Percentiles rank a stretch among this genome's conserved stretches.
phyloP scores from a whole-genome alignment of 2,888 invertebrate species.

The Diplazon laetatorius region DNA sequence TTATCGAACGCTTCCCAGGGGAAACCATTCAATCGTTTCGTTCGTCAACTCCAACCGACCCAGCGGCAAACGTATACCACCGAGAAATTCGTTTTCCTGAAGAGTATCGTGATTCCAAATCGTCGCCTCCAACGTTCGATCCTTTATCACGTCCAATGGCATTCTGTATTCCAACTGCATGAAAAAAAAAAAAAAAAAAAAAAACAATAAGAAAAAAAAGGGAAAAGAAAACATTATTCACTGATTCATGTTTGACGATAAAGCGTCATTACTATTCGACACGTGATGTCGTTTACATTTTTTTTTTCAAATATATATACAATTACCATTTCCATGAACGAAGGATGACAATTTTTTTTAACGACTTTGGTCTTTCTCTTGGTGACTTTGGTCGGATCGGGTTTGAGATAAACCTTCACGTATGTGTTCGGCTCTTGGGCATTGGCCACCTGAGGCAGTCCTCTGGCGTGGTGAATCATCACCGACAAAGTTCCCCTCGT shows the following conservation, averaged over 20 bases:
- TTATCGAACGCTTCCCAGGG: slow-evolving; percentile 84
- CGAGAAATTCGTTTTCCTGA: slow-evolving; percentile 97
- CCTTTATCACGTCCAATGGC: slow-evolving; percentile 90
- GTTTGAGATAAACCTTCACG: slow-evolving; percentile 96
- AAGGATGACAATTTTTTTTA: slow-evolving; percentile 95
- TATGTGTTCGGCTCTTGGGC: slow-evolving; percentile 94
- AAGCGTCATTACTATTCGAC: too few species aligned
- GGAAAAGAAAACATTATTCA: too few species aligned
- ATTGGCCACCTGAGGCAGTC: slow-evolving; percentile 90
- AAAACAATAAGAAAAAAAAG: too few species aligned
- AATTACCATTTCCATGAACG: slow-evolving; percentile 98
- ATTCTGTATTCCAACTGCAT: slow-evolving; percentile 94
- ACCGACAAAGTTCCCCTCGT: slow-evolving; percentile 89
- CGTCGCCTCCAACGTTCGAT: slow-evolving; percentile 93
- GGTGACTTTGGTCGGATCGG: slow-evolving; percentile 95
- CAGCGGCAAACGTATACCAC: slow-evolving; percentile 93
- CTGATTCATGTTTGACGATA: too few species aligned
- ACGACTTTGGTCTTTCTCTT: slow-evolving; percentile 98
- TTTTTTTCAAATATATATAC: slow-evolving; percentile 37
- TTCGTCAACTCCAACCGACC: slow-evolving; percentile 88
- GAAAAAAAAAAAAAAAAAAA: slow-evolving; percentile 40
- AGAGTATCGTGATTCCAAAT: slow-evolving; percentile 97
- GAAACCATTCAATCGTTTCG: slow-evolving; percentile 95
- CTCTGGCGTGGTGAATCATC: slow-evolving; percentile 96
- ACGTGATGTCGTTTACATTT: slow-evolving; percentile 33